Base-by-base conservation (phyloP, 2,888 invertebrate genomes). In the Latrodectus elegans region DNA sequence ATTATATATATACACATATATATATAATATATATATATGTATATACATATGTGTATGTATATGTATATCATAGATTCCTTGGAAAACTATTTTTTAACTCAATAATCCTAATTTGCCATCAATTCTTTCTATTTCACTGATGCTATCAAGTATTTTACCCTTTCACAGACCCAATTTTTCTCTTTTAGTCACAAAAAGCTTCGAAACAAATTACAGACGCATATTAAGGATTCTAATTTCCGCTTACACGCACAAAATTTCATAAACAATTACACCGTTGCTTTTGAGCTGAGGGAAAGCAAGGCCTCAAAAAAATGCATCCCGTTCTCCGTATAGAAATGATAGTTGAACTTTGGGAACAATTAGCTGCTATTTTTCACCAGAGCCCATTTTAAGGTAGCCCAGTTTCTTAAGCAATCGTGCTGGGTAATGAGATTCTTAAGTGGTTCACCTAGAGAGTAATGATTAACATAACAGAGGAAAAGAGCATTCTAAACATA, bases 361-460 rank as follows among this genome's bases (percentile, higher is more conserved):
- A 79, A 79, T 79, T 71, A 79, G 79, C 51, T 71, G n/a, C 71
- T 60, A 49, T 79, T 79, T 79, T 79, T 79, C 79, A 53, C 60
- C 60, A 12, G 17, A 38, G 14, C 17, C 49, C 60, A 14, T 51
- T 53, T 49, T 55, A 55, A 71, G 71, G 15, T 11, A 71, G 60
- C 26, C 17, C 68, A 71, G 70, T 79, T 79, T 71, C 79, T 70
- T 70, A 55, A 60, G 60, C 70, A 51, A 79, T 79, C 76, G 49
- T 76, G 55, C 64, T 64, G 73, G 65, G 26, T 72, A 80, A 72
- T 80, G 72, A 80, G 64, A 80, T 80, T 80, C 72, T 73, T 72
- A 80, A 80, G 52, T 65, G 72, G 52, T 72, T 73, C 51, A 17
- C 49, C 64, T 38, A 49, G 72, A 72, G 71, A 80, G 72, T 72